A percentile compares a stretch with the other conserved stretches of the same genome.
phyloP scores from a whole-genome alignment of 2,888 invertebrate genomes.

The Agonopterix subpropinquella region DNA sequence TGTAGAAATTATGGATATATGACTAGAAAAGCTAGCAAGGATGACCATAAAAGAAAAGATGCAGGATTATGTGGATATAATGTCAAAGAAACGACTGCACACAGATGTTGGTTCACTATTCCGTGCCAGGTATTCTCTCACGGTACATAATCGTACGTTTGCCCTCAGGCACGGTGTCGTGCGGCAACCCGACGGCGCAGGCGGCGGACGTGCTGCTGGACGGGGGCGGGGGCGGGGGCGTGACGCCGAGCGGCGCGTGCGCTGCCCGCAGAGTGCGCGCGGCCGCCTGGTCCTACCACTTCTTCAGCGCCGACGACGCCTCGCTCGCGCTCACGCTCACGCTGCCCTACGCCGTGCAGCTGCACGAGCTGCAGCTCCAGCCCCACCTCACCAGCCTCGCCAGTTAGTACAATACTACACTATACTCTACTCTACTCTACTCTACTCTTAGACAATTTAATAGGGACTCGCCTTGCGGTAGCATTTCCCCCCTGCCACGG shows the following conservation, averaged over 20 bases:
- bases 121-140: no score
- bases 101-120: no score
- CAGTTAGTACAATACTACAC: slow-evolving; percentile 59
- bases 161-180: slow-evolving; percentile 79
- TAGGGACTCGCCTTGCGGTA: no score
- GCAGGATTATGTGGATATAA: no score
- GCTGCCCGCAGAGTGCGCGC: slow-evolving; percentile 90
- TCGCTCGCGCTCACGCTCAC: slow-evolving; percentile 91
- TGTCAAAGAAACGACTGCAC: no score
- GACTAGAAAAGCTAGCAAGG: no score
- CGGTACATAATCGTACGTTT: no score
- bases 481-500: no score
- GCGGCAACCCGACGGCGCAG: slow-evolving; percentile 90
- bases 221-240: slow-evolving; percentile 64
- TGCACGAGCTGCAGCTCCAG: slow-evolving; percentile 91
- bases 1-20: no score
- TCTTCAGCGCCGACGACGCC: slow-evolving; percentile 89
- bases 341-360: slow-evolving; percentile 90
- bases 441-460: no score
- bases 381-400: slow-evolving; percentile 90
- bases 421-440: no score
- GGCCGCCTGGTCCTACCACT: slow-evolving; percentile 97
- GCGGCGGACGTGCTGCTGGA: slow-evolving; percentile 93
- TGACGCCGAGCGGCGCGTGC: slow-evolving; percentile 76
- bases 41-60: no score